phyloP scores from a whole-genome alignment of 1,140 invertebrate species.

The Saxidomus purpurata region DNA sequence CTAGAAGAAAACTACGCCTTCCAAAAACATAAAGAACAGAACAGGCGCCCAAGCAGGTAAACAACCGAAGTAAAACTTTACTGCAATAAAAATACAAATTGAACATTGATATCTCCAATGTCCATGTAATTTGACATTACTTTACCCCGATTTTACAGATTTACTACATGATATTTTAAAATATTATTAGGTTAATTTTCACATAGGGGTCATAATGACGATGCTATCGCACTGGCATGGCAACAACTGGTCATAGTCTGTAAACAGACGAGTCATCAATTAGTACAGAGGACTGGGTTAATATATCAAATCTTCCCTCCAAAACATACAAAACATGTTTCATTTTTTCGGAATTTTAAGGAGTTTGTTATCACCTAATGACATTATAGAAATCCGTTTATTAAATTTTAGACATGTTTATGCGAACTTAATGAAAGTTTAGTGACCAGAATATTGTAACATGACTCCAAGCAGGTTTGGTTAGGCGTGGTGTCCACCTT shows the following conservation, averaged over 20 bases:
- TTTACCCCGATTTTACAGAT: background rate
- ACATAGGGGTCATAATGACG: background rate
- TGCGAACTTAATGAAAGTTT: background rate
- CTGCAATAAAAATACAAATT: background rate
- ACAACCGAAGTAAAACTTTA: no score
- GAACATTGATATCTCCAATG: background rate
- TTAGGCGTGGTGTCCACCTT: background rate
- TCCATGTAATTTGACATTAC: background rate
- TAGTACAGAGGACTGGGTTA: background rate
- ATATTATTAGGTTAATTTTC: background rate
- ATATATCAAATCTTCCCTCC: background rate
- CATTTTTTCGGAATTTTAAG: conserved; percentile 8
- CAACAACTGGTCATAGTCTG: background rate
- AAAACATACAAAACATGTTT: background rate
- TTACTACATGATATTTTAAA: background rate
- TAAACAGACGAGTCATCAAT: background rate
- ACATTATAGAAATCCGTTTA: background rate
- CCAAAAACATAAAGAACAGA: no score
- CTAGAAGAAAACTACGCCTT: no score
- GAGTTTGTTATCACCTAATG: conserved; percentile 22
- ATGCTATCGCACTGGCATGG: background rate
- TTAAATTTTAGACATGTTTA: conserved; percentile 39
- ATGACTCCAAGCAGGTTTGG: background rate
- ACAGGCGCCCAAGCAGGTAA: no score
- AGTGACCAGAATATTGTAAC: background rate